These are phyloP conservation scores for Pteropus rufus DNA, from an alignment of 2,797 vertebrate species.

Conservation along the genomic window DNA sequence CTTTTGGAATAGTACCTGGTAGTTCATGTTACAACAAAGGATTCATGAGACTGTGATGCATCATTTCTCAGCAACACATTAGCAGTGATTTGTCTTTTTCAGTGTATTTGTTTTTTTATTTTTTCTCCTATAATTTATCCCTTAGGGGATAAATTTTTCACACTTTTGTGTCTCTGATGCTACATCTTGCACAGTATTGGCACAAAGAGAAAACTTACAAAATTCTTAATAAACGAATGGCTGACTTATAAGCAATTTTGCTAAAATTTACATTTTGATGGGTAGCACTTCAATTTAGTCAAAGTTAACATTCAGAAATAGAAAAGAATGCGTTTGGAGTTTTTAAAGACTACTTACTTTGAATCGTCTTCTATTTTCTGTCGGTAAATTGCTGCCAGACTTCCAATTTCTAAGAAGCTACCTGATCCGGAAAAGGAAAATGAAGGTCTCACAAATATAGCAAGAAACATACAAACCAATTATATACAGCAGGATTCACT, in stretches of 20 bases:
- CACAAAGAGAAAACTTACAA: neutral
- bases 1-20: neutral
- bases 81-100: neutral
- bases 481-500: neutral
- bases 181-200: neutral
- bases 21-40: neutral
- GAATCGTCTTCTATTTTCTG: constrained; percentile 84
- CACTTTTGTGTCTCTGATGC: neutral
- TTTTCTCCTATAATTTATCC: neutral
- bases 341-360: constrained; percentile 83
- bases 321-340: neutral
- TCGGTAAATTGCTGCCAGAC: constrained; percentile 81
- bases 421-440: constrained; percentile 79
- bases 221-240: neutral
- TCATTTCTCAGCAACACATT: neutral
- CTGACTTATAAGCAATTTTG: neutral
- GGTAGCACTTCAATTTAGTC: neutral
- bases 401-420: constrained; percentile 84
- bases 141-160: neutral
- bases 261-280: neutral
- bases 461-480: neutral
- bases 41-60: neutral
- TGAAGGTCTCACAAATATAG: constrained; percentile 68
- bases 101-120: neutral
- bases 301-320: neutral